Evolutionary conservation across 2,888 invertebrate species (phyloP).

Genomic region (Drosophila formosana): DNA sequence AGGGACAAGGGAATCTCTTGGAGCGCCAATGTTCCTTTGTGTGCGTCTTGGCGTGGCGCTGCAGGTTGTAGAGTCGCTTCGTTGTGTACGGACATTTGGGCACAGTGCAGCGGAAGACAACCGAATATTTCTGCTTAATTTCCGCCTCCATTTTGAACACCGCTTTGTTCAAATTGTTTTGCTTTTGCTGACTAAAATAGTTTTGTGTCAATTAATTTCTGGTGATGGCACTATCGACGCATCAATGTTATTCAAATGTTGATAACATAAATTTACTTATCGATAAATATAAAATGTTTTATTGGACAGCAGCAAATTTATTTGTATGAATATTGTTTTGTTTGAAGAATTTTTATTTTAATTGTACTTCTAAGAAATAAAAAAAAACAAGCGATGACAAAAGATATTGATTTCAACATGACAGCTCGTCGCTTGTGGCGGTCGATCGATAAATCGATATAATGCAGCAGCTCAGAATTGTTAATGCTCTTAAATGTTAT

Average conservation of each 20-base stretch:
- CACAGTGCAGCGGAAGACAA: slow-evolving; percentile 41
- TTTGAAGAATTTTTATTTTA: background rate
- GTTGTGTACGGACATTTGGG: slow-evolving; percentile 43
- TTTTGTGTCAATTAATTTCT: slow-evolving; percentile 8
- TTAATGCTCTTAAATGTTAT: slow-evolving; percentile 16
- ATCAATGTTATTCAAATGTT: slow-evolving; percentile 8
- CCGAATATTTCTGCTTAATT: slow-evolving; percentile 16
- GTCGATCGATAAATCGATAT: slow-evolving; percentile 28
- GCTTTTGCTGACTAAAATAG: background rate
- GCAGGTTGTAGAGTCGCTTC: slow-evolving; percentile 44
- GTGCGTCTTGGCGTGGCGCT: slow-evolving; percentile 50
- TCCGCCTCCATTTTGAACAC: slow-evolving; percentile 20
- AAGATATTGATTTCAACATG: background rate
- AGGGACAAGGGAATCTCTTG: slow-evolving; percentile 50
- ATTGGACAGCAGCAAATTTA: too few species aligned
- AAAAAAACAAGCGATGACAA: background rate
- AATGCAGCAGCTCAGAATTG: background rate
- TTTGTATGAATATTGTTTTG: background rate
- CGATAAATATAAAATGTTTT: background rate
- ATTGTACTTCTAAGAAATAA: background rate
- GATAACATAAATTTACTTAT: slow-evolving; percentile 4
- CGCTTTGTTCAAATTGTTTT: background rate
- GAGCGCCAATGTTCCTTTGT: slow-evolving; percentile 48
- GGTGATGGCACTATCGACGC: slow-evolving; percentile 6
- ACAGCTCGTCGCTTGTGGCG: slow-evolving; percentile 20